Percentiles rank a stretch among this genome's conserved stretches.
Evolutionary conservation across 2,113 vertebrate species (phyloP).

Genomic region (Cynopterus brachyotis): DNA sequence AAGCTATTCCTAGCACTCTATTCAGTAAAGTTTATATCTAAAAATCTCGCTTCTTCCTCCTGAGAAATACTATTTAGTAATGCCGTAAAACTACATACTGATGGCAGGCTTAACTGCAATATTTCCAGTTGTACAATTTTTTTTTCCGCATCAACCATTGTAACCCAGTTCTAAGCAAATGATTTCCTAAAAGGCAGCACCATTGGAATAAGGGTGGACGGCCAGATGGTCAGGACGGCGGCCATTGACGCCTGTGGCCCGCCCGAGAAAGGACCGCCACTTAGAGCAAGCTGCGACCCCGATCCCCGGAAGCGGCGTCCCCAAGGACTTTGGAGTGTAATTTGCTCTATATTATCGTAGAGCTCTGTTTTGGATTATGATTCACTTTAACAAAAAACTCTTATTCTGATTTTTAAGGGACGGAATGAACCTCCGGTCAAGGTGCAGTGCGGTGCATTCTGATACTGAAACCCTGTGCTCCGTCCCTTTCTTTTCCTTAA

Average conservation of each 20-base stretch:
- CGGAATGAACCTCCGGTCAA: not conserved
- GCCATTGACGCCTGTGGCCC: not conserved
- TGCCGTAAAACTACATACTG: not conserved
- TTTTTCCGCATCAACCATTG: slow-evolving; percentile 21
- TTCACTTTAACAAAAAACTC: not conserved
- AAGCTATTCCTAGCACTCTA: not conserved
- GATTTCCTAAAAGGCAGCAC: not conserved
- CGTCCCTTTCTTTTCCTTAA: not conserved
- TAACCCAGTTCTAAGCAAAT: slow-evolving; percentile 43
- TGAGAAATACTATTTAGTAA: not conserved
- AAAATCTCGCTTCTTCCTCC: not conserved
- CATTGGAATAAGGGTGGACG: not conserved
- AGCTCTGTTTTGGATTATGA: not conserved
- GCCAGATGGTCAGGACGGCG: not conserved
- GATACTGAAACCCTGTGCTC: not conserved
- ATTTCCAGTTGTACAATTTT: not conserved
- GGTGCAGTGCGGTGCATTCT: not conserved
- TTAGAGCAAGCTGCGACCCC: not conserved
- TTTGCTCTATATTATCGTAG: not conserved
- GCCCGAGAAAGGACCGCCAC: not conserved
- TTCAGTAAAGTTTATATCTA: not conserved
- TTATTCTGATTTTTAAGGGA: slow-evolving; percentile 30
- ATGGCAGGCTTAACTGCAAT: not conserved
- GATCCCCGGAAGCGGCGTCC: not conserved
- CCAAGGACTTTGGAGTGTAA: not conserved